phyloP scores from a whole-genome alignment of 2,888 invertebrate genomes.

The Euzophera pinguis region DNA sequence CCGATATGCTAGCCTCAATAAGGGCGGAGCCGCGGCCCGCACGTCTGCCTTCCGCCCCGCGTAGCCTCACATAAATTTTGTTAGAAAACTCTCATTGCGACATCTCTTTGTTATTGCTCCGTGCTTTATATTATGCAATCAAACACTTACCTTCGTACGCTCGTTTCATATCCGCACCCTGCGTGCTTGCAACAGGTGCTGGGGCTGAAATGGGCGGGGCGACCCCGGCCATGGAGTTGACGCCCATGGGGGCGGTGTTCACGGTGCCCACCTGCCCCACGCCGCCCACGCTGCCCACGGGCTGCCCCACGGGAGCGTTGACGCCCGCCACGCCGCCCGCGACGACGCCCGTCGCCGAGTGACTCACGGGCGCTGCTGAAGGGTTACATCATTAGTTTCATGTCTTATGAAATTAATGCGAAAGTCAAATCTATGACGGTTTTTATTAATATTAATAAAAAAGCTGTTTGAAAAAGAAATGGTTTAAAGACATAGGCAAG shows the following conservation, averaged over 20 bases:
- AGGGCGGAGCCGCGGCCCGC: too few species aligned
- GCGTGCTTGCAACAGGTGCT: constrained; percentile 59
- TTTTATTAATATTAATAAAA: too few species aligned
- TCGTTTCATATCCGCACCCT: constrained; percentile 83
- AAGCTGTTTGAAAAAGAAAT: neutral
- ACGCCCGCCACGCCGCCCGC: constrained; percentile 26
- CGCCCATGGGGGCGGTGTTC: constrained; percentile 29
- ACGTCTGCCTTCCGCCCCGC: too few species aligned
- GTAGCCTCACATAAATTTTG: too few species aligned
- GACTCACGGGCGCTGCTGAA: constrained; percentile 31
- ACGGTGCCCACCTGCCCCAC: constrained; percentile 31
- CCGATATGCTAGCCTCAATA: too few species aligned
- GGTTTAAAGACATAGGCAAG: too few species aligned
- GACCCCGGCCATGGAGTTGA: constrained; percentile 30
- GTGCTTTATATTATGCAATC: too few species aligned
- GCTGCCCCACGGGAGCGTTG: constrained; percentile 34
- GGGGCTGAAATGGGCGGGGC: constrained; percentile 31
- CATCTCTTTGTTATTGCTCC: too few species aligned
- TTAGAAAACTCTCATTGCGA: too few species aligned
- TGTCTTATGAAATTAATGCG: too few species aligned
- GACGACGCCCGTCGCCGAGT: constrained; percentile 28
- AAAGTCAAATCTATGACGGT: too few species aligned
- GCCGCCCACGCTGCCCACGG: constrained; percentile 23
- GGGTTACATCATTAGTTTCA: neutral
- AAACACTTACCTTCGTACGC: constrained; percentile 81